phyloP scores from a whole-genome alignment of 1,140 invertebrate genomes.

The Ephestia elutella region DNA sequence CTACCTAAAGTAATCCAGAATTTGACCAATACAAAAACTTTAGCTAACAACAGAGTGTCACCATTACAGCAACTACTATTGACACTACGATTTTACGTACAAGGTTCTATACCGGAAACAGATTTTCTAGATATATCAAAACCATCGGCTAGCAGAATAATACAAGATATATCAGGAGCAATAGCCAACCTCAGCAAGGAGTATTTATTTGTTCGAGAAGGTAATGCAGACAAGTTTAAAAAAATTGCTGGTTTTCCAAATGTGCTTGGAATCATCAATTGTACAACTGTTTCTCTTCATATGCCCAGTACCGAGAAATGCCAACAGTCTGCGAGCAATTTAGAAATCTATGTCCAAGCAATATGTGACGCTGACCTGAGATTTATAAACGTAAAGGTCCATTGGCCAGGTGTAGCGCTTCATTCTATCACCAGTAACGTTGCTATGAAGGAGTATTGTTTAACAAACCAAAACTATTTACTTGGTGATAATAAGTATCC shows the following conservation, averaged over 20 bases:
- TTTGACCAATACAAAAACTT: background rate
- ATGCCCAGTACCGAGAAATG: background rate
- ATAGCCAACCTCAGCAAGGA: background rate
- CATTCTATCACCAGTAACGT: background rate
- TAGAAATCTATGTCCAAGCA: background rate
- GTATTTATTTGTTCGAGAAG: background rate
- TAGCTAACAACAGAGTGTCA: background rate
- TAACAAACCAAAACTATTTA: conserved; percentile 8
- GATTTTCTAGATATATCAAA: conserved; percentile 1
- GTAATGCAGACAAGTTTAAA: background rate
- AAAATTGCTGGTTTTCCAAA: background rate
- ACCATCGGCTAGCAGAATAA: background rate
- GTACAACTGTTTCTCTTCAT: background rate
- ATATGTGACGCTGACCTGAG: background rate
- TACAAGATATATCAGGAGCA: background rate
- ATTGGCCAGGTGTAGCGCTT: background rate
- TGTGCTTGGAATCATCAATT: background rate
- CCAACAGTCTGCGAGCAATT: background rate
- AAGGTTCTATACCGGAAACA: background rate
- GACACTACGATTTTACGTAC: background rate
- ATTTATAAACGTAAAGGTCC: background rate
- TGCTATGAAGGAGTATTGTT: background rate
- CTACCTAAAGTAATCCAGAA: background rate
- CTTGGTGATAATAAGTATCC: conserved; percentile 40
- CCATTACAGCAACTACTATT: background rate